Percentiles rank a stretch among this genome's conserved stretches.
phyloP scores from a whole-genome alignment of 2,888 invertebrate species.

The Mayetiola destructor region DNA sequence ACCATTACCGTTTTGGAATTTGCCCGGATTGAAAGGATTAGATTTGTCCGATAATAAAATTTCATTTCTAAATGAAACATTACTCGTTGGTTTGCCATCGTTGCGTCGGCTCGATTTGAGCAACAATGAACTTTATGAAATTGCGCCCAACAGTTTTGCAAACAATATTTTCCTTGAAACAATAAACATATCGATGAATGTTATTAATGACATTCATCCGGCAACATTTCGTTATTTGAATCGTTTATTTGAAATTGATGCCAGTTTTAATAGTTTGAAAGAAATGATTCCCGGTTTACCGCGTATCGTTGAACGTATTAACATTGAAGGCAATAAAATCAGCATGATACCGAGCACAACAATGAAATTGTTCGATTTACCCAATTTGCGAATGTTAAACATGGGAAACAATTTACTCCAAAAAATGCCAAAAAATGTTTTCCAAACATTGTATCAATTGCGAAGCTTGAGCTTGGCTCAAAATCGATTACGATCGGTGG shows the following conservation, averaged over 20 bases:
- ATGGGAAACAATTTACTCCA: slow-evolving; percentile 61
- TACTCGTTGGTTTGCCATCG: slow-evolving; percentile 61
- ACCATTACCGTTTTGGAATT: slow-evolving; percentile 67
- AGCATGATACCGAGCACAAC: slow-evolving; percentile 46
- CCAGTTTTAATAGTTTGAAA: slow-evolving; percentile 55
- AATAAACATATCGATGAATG: slow-evolving; percentile 65
- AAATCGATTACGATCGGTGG: slow-evolving; percentile 55
- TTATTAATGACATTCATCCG: slow-evolving; percentile 53
- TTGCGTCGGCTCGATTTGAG: slow-evolving; percentile 62
- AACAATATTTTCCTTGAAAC: slow-evolving; percentile 60
- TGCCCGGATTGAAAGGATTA: slow-evolving; percentile 69
- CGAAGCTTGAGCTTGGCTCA: slow-evolving; percentile 54
- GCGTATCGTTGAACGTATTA: slow-evolving; percentile 58
- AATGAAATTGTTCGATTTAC: slow-evolving; percentile 54
- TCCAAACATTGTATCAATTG: slow-evolving; percentile 51
- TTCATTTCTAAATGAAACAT: slow-evolving; percentile 50
- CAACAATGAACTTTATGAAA: slow-evolving; percentile 50
- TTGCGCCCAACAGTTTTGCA: slow-evolving; percentile 60
- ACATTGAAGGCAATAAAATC: slow-evolving; percentile 56
- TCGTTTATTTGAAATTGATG: slow-evolving; percentile 64
- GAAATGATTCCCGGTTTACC: slow-evolving; percentile 67
- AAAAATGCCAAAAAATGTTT: slow-evolving; percentile 47
- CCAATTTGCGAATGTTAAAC: slow-evolving; percentile 57
- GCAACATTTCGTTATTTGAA: slow-evolving; percentile 60
- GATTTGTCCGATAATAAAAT: slow-evolving; percentile 67